phyloP scores from a whole-genome alignment of 1,140 invertebrate genomes.

The Callitettix versicolor region DNA sequence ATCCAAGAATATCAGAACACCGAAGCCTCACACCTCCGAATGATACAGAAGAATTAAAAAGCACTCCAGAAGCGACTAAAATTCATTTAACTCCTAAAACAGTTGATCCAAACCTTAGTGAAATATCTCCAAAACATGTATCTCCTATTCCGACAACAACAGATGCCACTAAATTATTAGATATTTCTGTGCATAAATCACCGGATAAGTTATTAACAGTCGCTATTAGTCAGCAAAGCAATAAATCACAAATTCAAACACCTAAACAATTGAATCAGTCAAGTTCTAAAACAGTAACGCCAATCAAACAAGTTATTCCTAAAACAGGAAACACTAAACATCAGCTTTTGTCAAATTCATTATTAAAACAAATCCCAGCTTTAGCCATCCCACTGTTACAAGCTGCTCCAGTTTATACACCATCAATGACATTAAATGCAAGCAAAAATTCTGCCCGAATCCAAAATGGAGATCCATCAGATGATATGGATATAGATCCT shows the following conservation, averaged over 20 bases:
- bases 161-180: constrained; percentile 4
- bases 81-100: constrained; percentile 11
- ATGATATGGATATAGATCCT: constrained; percentile 20
- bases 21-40: constrained; percentile 16
- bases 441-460: constrained; percentile 8
- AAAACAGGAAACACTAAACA: constrained; percentile 2
- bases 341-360: neutral
- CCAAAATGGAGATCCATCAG: constrained; percentile 17
- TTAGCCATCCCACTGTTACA: neutral
- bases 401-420: constrained; percentile 6
- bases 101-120: neutral
- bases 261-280: constrained; percentile 6
- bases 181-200: constrained; percentile 15
- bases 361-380: constrained; percentile 3
- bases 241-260: constrained; percentile 3
- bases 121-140: constrained; percentile 25
- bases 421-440: constrained; percentile 12
- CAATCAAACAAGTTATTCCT: constrained; percentile 4
- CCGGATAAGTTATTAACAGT: constrained; percentile 13
- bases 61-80: constrained; percentile 16
- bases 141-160: constrained; percentile 29
- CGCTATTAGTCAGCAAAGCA: constrained; percentile 13
- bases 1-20: constrained; percentile 3
- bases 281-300: neutral
- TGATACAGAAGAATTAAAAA: constrained; percentile 16